These are phyloP conservation scores for Subacronicta megacephala DNA, from an alignment of 2,888 invertebrate genomes.

Conservation along the genomic window DNA sequence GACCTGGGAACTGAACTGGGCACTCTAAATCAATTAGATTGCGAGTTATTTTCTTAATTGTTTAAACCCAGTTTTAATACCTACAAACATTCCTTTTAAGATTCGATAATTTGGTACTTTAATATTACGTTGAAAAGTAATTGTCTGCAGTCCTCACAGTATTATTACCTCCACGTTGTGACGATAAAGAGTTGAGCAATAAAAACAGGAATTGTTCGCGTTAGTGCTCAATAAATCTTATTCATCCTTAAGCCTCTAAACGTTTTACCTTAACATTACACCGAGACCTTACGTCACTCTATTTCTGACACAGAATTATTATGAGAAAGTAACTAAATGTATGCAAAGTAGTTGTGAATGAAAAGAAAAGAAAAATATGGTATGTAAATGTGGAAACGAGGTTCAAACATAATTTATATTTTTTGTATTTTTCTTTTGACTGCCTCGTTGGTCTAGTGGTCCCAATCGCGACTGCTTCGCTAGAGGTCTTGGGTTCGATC, in stretches of 20 bases:
- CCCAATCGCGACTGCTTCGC: too few relatives aligned
- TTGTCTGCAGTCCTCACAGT: background rate
- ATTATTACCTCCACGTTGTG: constrained; percentile 14
- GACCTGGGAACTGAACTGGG: too few relatives aligned
- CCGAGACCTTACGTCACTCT: background rate
- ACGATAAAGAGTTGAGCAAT: constrained; percentile 37
- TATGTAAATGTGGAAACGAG: constrained; percentile 21
- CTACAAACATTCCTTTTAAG: too few relatives aligned
- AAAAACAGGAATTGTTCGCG: constrained; percentile 43
- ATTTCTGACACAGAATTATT: background rate
- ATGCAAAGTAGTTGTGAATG: constrained; percentile 33
- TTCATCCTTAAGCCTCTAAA: constrained; percentile 34
- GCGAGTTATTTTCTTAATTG: too few relatives aligned
- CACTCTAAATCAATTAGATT: too few relatives aligned
- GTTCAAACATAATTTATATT: constrained; percentile 17
- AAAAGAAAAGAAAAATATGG: constrained; percentile 28
- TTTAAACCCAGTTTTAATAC: too few relatives aligned
- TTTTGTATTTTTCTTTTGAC: background rate
- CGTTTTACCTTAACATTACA: constrained; percentile 20
- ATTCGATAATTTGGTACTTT: too few relatives aligned
- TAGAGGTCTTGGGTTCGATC: too few relatives aligned
- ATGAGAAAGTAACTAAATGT: constrained; percentile 19
- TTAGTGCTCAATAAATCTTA: constrained; percentile 47
- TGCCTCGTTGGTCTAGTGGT: background rate
- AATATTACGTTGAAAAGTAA: too few relatives aligned